A percentile compares a stretch with the other conserved stretches of the same genome.
Conservation (phyloP, 2,888 invertebrate genomes). For the Campoplex capitator region DNA sequence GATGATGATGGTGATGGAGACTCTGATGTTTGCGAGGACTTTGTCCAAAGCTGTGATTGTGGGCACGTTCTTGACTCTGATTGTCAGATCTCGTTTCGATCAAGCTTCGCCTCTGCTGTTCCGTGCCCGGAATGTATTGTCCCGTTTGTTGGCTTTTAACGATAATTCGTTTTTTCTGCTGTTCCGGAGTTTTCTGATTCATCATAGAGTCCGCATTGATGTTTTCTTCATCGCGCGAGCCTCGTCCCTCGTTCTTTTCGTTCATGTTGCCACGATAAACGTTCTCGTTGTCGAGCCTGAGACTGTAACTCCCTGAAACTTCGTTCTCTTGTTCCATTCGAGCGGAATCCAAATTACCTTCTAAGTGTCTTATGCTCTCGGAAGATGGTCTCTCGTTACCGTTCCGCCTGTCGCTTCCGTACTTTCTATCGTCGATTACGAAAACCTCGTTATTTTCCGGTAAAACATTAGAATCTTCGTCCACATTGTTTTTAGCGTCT, state of each 20-base stretch:
- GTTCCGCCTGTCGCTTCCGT: conserved; percentile 71
- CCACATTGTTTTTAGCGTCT: conserved; percentile 36
- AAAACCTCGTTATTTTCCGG: conserved; percentile 40
- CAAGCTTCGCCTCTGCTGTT: conserved; percentile 69
- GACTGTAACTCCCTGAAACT: conserved; percentile 66
- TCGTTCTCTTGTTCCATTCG: conserved; percentile 71
- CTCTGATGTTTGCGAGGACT: conserved; percentile 74
- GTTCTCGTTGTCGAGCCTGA: conserved; percentile 74
- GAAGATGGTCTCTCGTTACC: conserved; percentile 73
- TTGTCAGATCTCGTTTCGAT: conserved; percentile 65
- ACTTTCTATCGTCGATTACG: conserved; percentile 61
- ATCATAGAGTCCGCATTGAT: conserved; percentile 66
- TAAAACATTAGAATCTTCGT: conserved; percentile 53
- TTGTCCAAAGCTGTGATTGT: conserved; percentile 74
- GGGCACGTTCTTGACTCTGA: conserved; percentile 69
- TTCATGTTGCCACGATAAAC: conserved; percentile 74
- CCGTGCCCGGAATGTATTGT: conserved; percentile 66
- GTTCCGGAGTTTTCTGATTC: conserved; percentile 68
- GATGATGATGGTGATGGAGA: conserved; percentile 59
- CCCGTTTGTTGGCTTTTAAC: conserved; percentile 68
- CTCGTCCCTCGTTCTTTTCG: conserved; percentile 60
- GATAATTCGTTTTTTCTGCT: conserved; percentile 68
- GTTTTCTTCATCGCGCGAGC: conserved; percentile 69
- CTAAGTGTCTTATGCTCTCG: conserved; percentile 53
- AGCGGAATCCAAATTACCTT: conserved; percentile 46